Evolutionary conservation across 2,113 vertebrate genomes (phyloP).

Genomic region (Osmerus mordax): DNA sequence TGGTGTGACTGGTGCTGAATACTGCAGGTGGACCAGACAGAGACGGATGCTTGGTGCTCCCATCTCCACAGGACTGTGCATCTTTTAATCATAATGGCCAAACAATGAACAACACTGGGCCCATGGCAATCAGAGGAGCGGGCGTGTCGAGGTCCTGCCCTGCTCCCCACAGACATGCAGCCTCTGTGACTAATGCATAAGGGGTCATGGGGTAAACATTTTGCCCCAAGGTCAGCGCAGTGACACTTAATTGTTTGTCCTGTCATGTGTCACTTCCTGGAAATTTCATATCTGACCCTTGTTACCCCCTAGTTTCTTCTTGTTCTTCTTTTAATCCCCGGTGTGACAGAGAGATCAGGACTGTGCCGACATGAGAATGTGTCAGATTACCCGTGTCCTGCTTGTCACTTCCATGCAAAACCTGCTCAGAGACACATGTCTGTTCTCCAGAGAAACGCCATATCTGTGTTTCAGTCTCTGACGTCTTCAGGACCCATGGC

Average conservation of each 20-base stretch:
- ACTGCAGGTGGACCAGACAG: slow-evolving; percentile 50
- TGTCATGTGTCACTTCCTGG: slow-evolving; percentile 74
- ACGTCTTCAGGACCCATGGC: slow-evolving; percentile 8
- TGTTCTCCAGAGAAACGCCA: slow-evolving; percentile 36
- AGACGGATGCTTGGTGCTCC: slow-evolving; percentile 56
- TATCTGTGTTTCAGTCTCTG: slow-evolving; percentile 10
- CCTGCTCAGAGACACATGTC: slow-evolving; percentile 37
- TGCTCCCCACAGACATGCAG: slow-evolving; percentile 35
- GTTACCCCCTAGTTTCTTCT: slow-evolving; percentile 55
- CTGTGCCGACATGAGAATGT: slow-evolving; percentile 68
- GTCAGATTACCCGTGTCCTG: slow-evolving; percentile 67
- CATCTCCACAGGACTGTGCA: slow-evolving; percentile 62
- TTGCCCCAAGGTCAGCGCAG: slow-evolving; percentile 61
- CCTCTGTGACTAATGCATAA: slow-evolving; percentile 65
- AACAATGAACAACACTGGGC: slow-evolving; percentile 67
- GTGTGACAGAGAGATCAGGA: slow-evolving; percentile 66
- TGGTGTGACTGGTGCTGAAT: slow-evolving; percentile 36
- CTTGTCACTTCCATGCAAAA: slow-evolving; percentile 56
- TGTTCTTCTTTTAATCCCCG: slow-evolving; percentile 60
- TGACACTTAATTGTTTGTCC: slow-evolving; percentile 73
- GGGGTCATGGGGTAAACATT: slow-evolving; percentile 67
- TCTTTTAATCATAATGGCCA: slow-evolving; percentile 71
- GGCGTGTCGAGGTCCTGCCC: slow-evolving; percentile 13
- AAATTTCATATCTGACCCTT: slow-evolving; percentile 71
- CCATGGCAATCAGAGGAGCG: slow-evolving; percentile 44